phyloP scores from a whole-genome alignment of 2,797 vertebrate species.

The Aphelocoma californica region DNA sequence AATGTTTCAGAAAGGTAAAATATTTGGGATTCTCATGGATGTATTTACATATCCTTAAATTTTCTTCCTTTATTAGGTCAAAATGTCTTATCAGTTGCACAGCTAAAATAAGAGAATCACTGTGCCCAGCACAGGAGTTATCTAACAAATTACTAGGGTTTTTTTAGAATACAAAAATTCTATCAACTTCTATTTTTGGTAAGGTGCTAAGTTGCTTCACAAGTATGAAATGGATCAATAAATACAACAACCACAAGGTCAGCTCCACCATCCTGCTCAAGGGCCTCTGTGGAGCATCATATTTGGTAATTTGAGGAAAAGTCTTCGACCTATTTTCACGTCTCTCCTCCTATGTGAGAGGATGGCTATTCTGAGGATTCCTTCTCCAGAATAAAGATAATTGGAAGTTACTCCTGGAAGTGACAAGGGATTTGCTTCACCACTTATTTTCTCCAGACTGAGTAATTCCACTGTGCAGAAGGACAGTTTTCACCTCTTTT shows the following conservation, averaged over 20 bases:
- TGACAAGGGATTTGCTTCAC: conserved; percentile 36
- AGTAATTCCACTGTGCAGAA: background rate
- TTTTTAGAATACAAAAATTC: background rate
- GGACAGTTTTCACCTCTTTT: background rate
- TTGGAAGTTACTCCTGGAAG: conserved; percentile 12
- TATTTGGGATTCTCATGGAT: background rate
- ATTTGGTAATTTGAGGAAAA: background rate
- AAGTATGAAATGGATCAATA: background rate
- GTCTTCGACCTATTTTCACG: background rate
- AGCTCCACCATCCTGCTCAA: background rate
- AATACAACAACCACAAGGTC: background rate
- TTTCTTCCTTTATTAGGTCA: background rate
- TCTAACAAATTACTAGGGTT: background rate
- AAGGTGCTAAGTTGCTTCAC: background rate
- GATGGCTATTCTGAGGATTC: background rate
- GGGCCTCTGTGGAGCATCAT: background rate
- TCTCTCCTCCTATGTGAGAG: background rate
- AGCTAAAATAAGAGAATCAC: background rate
- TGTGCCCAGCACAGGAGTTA: background rate
- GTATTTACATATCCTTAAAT: background rate
- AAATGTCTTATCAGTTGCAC: background rate
- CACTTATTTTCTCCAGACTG: background rate
- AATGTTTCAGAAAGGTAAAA: background rate
- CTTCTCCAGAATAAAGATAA: conserved; percentile 20
- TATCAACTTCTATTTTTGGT: background rate